Evolutionary conservation across 1,140 invertebrate genomes (phyloP).

Genomic region (Ceratina calcarata): DNA sequence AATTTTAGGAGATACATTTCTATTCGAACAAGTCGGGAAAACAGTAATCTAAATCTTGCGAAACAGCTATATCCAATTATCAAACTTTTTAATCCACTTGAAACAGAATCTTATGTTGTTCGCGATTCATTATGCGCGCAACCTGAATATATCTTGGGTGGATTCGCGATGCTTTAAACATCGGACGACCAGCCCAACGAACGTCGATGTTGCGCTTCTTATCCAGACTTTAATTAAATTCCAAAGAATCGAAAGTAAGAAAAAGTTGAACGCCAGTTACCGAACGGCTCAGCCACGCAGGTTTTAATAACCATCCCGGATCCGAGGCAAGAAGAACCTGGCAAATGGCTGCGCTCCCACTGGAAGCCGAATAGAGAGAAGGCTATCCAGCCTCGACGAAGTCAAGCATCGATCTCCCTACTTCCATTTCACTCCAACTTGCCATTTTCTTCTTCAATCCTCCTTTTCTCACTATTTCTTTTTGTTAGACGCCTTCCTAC

Average conservation of each 20-base stretch:
- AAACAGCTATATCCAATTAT: not conserved
- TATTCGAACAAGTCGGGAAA: not conserved
- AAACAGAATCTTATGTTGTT: not conserved
- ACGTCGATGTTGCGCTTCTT: slow-evolving; percentile 52
- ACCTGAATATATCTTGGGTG: slow-evolving; percentile 29
- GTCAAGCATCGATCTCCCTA: slow-evolving; percentile 72
- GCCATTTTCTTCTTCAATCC: slow-evolving; percentile 11
- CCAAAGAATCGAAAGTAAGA: slow-evolving; percentile 63
- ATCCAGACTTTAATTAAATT: slow-evolving; percentile 66
- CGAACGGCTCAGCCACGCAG: slow-evolving; percentile 59
- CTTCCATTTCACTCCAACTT: slow-evolving; percentile 22
- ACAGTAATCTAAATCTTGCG: not conserved
- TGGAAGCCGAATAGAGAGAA: slow-evolving; percentile 53
- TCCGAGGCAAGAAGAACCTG: slow-evolving; percentile 67
- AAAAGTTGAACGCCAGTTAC: slow-evolving; percentile 51
- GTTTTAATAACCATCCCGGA: slow-evolving; percentile 65
- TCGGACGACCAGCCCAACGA: slow-evolving; percentile 12
- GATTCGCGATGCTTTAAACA: slow-evolving; percentile 48
- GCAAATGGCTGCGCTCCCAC: slow-evolving; percentile 70
- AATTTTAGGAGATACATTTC: too few species aligned
- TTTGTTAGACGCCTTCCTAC: slow-evolving; percentile 14
- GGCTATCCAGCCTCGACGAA: slow-evolving; percentile 53
- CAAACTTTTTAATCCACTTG: not conserved
- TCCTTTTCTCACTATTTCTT: slow-evolving; percentile 34
- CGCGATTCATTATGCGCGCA: not conserved